These are phyloP conservation scores for Leucoraja erinaceus DNA, from an alignment of 2,113 vertebrate genomes.

Conservation along the genomic window DNA sequence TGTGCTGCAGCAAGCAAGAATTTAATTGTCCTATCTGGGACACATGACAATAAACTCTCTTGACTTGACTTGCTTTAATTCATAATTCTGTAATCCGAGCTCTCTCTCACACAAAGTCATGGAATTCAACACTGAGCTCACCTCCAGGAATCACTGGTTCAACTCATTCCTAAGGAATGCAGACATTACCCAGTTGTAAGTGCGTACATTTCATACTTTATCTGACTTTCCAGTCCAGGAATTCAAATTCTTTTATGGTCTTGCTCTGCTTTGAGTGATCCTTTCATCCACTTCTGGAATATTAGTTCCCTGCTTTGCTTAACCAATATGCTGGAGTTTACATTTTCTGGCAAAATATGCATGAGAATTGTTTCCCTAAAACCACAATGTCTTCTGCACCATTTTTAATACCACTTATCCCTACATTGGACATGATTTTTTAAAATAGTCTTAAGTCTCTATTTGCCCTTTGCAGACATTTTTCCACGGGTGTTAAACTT, in stretches of 20 bases:
- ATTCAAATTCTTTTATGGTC: conserved; percentile 1
- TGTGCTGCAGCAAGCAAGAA: too few relatives aligned
- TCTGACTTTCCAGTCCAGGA: background rate
- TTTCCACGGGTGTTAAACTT: background rate
- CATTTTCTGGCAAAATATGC: background rate
- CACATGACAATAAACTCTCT: too few relatives aligned
- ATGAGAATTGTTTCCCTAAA: background rate
- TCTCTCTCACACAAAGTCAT: background rate
- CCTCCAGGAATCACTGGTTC: conserved; percentile 2
- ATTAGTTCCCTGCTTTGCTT: background rate
- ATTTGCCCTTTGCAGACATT: background rate
- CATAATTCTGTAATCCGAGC: too few relatives aligned
- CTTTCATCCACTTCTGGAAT: background rate
- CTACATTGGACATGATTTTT: background rate
- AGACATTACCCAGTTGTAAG: background rate
- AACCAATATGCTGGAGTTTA: background rate
- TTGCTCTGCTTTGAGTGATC: background rate
- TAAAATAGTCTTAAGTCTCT: background rate
- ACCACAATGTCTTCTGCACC: background rate
- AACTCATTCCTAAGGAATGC: background rate
- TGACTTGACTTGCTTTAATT: background rate
- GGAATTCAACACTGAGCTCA: background rate
- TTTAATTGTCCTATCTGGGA: too few relatives aligned
- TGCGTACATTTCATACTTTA: background rate
- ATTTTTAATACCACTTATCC: background rate